Conservation (phyloP, 2,113 vertebrate genomes). For the Bagarius yarrelli region DNA sequence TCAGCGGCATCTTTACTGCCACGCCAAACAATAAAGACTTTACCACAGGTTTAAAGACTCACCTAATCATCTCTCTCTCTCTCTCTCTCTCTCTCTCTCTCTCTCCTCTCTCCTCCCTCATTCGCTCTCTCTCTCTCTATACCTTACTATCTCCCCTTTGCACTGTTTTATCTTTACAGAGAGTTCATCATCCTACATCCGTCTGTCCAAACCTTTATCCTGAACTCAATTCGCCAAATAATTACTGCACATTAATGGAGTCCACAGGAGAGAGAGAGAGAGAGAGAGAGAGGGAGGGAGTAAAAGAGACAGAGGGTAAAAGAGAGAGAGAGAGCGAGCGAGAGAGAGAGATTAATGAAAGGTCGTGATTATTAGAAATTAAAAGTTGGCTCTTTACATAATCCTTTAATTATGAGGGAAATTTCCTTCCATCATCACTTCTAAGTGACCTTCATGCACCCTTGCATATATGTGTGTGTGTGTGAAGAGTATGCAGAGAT, state of each 20-base stretch:
- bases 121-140: too few relatives aligned
- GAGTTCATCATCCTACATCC: not conserved
- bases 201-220: not conserved
- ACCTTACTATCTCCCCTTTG: not conserved
- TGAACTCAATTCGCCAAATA: slow-evolving; percentile 32
- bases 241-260: slow-evolving; percentile 34
- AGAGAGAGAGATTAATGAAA: slow-evolving; percentile 6
- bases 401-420: slow-evolving; percentile 27
- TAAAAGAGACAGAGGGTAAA: not conserved
- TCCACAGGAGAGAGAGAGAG: not conserved
- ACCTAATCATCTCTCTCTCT: slow-evolving; percentile 13
- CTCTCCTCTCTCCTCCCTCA: too few relatives aligned
- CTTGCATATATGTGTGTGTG: slow-evolving; percentile 6
- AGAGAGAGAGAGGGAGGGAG: slow-evolving; percentile 16
- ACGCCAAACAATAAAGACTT: not conserved
- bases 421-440: slow-evolving; percentile 5
- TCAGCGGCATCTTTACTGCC: not conserved
- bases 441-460: not conserved
- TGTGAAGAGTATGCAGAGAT: not conserved
- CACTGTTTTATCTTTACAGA: not conserved
- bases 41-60: not conserved
- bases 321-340: not conserved
- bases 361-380: slow-evolving; percentile 16
- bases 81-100: not conserved
- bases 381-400: not conserved